Conservation (phyloP, 2,113 vertebrate species). For the Embiotoca jacksoni region DNA sequence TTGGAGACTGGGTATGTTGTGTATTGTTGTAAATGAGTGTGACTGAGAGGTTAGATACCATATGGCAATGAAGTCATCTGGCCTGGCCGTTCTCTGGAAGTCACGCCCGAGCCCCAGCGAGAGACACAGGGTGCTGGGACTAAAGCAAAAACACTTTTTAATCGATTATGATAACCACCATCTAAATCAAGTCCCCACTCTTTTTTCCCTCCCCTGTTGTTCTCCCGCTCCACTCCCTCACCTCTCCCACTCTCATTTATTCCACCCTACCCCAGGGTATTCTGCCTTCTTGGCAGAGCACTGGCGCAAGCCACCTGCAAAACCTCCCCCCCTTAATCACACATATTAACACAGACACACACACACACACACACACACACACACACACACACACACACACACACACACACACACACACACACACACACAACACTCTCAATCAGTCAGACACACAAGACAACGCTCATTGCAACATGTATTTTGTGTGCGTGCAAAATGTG, state of each 20-base stretch:
- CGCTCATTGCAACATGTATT: constrained; percentile 60
- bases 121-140: constrained; percentile 78
- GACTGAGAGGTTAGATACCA: constrained; percentile 83
- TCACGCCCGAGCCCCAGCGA: constrained; percentile 79
- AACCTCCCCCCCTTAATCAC: constrained; percentile 54
- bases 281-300: constrained; percentile 84
- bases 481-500: constrained; percentile 27
- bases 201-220: constrained; percentile 50
- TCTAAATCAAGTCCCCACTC: constrained; percentile 79
- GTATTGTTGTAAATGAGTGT: constrained; percentile 79
- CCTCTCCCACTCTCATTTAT: constrained; percentile 78
- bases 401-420: constrained; percentile 46
- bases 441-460: constrained; percentile 64
- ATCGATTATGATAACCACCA: constrained; percentile 83
- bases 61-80: constrained; percentile 86
- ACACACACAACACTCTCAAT: constrained; percentile 59
- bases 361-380: constrained; percentile 40
- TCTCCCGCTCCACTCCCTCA: constrained; percentile 60
- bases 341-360: constrained; percentile 46
- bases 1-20: constrained; percentile 78
- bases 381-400: constrained; percentile 67
- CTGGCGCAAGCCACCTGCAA: constrained; percentile 84
- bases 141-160: constrained; percentile 78
- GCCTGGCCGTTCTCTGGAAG: constrained; percentile 78
- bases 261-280: constrained; percentile 81